Evolutionary conservation across 2,113 vertebrate species (phyloP).

Genomic region (Shinisaurus crocodilurus): DNA sequence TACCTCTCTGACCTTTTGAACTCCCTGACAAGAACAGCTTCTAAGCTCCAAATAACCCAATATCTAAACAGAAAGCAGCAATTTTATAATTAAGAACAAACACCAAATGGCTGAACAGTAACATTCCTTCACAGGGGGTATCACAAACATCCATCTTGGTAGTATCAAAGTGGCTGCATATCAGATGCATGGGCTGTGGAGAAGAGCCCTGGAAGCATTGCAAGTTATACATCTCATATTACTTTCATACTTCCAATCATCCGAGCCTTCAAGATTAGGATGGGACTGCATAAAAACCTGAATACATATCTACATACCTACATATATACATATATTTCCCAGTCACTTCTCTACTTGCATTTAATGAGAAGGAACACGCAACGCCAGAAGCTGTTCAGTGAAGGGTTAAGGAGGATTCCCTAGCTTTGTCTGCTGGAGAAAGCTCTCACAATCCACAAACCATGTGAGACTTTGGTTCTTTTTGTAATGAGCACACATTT

Average conservation of each 20-base stretch:
- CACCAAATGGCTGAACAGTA: background rate
- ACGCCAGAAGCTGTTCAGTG: background rate
- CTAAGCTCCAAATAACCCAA: too few species aligned
- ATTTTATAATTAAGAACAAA: background rate
- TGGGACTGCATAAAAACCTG: background rate
- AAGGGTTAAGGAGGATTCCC: background rate
- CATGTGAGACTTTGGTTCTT: background rate
- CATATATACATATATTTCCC: background rate
- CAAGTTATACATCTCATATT: background rate
- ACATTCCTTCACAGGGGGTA: background rate
- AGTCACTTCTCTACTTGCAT: background rate
- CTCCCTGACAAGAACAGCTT: too few species aligned
- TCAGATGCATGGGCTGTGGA: background rate
- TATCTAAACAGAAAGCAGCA: too few species aligned
- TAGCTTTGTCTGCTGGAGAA: background rate
- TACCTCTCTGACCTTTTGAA: too few species aligned
- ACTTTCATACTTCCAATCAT: background rate
- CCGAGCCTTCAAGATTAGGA: background rate
- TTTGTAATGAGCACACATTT: conserved; percentile 17
- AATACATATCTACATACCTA: too few species aligned
- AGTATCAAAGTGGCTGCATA: background rate
- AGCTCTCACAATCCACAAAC: background rate
- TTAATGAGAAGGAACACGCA: background rate
- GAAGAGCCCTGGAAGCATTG: background rate
- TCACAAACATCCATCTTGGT: background rate